Conservation (phyloP, 2,888 invertebrate species). For the Gandaritis pyraliata region DNA sequence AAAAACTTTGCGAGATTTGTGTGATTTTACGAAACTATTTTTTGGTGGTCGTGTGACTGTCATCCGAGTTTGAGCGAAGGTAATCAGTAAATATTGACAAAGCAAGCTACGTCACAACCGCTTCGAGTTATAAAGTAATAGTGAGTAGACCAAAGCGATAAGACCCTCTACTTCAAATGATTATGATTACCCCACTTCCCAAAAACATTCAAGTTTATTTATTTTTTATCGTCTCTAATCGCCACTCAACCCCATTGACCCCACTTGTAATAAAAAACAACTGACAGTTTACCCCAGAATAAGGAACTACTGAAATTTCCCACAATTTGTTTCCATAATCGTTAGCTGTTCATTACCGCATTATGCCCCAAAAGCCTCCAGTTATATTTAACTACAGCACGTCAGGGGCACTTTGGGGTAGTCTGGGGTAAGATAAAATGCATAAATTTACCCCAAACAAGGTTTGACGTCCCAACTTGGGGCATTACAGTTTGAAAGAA, state of each 20-base stretch:
- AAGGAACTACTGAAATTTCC: slow-evolving; percentile 22
- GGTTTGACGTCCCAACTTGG: slow-evolving; percentile 62
- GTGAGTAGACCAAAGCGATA: background rate
- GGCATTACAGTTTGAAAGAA: slow-evolving; percentile 57
- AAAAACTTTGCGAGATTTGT: background rate
- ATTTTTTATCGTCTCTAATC: slow-evolving; percentile 1
- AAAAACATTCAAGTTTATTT: slow-evolving; percentile 4
- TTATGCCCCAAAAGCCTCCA: slow-evolving; percentile 23
- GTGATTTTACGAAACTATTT: background rate
- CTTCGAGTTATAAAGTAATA: too few species aligned
- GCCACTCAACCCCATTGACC: background rate
- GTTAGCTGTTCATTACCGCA: slow-evolving; percentile 38
- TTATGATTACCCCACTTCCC: background rate
- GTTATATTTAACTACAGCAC: slow-evolving; percentile 28
- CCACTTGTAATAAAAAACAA: slow-evolving; percentile 12
- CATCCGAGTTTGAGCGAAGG: too few species aligned
- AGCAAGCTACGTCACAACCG: too few species aligned
- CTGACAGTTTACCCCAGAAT: slow-evolving; percentile 11
- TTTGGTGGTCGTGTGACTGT: too few species aligned
- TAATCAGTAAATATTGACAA: too few species aligned
- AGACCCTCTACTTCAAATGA: background rate
- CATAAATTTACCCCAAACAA: slow-evolving; percentile 60
- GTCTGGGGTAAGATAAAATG: slow-evolving; percentile 57
- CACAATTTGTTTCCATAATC: slow-evolving; percentile 28
- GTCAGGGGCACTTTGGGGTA: slow-evolving; percentile 39